phyloP scores from a whole-genome alignment of 64 coral and sea anemone species.

The Porites australiensis region DNA sequence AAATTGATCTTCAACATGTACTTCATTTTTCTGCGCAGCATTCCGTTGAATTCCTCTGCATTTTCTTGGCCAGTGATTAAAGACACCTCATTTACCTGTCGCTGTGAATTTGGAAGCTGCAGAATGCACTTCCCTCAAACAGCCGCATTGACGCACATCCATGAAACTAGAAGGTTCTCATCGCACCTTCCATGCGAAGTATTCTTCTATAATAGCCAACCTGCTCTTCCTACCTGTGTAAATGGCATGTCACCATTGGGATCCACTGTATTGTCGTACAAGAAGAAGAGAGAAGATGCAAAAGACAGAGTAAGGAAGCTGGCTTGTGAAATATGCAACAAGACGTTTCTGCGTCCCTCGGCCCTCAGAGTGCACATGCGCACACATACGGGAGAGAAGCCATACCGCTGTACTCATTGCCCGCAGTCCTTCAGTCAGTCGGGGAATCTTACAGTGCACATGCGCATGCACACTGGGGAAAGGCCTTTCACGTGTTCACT shows the following conservation, averaged over 20 bases:
- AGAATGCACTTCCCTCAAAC: not conserved
- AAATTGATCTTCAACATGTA: not conserved
- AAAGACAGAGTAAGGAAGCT: not conserved
- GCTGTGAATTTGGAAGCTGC: not conserved
- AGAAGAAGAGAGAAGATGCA: not conserved
- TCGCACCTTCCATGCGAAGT: not conserved
- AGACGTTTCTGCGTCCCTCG: not conserved
- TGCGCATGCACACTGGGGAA: conserved; percentile 50
- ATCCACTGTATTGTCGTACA: not conserved
- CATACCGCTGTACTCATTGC: conserved; percentile 29
- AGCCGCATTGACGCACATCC: not conserved
- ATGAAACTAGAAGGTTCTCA: not conserved
- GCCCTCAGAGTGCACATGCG: conserved; percentile 46
- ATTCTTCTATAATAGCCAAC: not conserved
- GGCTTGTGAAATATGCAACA: not conserved
- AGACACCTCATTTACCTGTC: not conserved
- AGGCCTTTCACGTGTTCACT: conserved; percentile 19
- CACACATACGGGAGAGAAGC: conserved; percentile 40
- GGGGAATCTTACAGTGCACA: conserved; percentile 39
- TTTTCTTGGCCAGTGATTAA: not conserved
- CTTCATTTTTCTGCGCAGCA: not conserved
- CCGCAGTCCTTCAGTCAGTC: conserved; percentile 47
- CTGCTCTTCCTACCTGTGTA: not conserved
- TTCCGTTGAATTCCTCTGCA: not conserved
- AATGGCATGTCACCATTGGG: not conserved